These are phyloP conservation scores for Prietella phreatophila DNA, from an alignment of 2,113 vertebrate genomes.

Conservation along the genomic window DNA sequence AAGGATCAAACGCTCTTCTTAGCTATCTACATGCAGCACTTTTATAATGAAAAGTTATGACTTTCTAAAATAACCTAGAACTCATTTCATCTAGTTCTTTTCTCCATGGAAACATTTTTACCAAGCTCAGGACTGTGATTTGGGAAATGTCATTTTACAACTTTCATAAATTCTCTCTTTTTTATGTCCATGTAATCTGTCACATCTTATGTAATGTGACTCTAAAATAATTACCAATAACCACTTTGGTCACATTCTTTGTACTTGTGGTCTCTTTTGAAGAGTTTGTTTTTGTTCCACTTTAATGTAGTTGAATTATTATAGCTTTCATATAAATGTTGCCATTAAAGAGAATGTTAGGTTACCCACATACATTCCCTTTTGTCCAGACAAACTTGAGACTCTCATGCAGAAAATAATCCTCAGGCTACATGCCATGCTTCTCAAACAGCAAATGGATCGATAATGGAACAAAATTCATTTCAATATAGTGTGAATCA, in stretches of 20 bases:
- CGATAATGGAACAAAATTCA: conserved; percentile 46
- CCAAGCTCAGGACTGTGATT: not conserved
- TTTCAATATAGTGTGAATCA: not conserved
- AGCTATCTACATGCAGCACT: conserved; percentile 9
- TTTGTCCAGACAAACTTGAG: conserved; percentile 51
- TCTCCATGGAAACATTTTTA: not conserved
- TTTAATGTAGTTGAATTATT: conserved; percentile 53
- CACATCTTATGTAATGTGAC: conserved; percentile 55
- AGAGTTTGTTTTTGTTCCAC: conserved; percentile 59
- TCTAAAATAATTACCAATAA: conserved; percentile 57
- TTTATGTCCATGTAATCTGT: conserved; percentile 29
- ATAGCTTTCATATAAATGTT: conserved; percentile 57
- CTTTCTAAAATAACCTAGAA: conserved; percentile 37
- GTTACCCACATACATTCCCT: conserved; percentile 51
- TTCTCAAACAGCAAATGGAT: conserved; percentile 55
- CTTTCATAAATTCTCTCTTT: conserved; percentile 17
- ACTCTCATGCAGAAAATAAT: conserved; percentile 58
- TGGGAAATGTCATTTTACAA: conserved; percentile 27
- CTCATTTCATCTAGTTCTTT: not conserved
- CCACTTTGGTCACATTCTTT: conserved; percentile 54
- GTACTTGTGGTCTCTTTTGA: conserved; percentile 61
- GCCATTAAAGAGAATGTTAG: conserved; percentile 55
- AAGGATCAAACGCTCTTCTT: conserved; percentile 8
- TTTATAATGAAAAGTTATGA: conserved; percentile 49
- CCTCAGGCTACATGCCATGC: conserved; percentile 56